Conservation (phyloP, 2,113 vertebrate genomes). For the Phalacrocorax aristotelis region DNA sequence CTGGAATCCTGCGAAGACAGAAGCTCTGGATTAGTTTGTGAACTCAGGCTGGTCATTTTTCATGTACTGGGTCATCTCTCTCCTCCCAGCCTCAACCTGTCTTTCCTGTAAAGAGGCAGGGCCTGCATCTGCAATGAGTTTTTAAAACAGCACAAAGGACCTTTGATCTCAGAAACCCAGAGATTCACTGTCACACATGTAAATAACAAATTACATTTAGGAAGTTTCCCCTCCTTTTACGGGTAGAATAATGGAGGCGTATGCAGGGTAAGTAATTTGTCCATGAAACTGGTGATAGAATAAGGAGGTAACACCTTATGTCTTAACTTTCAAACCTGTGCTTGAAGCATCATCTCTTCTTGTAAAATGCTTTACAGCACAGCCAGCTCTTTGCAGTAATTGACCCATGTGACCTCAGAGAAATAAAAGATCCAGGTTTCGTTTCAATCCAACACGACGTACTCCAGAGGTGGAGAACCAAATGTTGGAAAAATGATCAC, state of each 20-base stretch:
- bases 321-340: neutral
- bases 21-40: neutral
- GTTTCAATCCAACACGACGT: neutral
- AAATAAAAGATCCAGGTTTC: neutral
- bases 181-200: neutral
- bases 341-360: neutral
- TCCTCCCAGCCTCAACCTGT: slow-evolving; percentile 23
- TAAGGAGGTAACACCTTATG: neutral
- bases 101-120: slow-evolving; percentile 42
- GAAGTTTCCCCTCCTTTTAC: neutral
- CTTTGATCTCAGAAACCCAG: slow-evolving; percentile 23
- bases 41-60: neutral
- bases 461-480: neutral
- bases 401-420: neutral
- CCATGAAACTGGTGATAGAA: neutral
- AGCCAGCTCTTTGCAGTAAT: neutral
- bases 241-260: neutral
- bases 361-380: neutral
- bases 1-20: neutral
- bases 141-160: neutral
- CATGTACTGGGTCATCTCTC: neutral
- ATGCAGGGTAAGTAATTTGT: neutral
- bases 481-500: neutral
- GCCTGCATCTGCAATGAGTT: neutral
- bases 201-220: neutral